Base-by-base conservation (phyloP, 2,888 invertebrate genomes). In the Escarpia spicata region DNA sequence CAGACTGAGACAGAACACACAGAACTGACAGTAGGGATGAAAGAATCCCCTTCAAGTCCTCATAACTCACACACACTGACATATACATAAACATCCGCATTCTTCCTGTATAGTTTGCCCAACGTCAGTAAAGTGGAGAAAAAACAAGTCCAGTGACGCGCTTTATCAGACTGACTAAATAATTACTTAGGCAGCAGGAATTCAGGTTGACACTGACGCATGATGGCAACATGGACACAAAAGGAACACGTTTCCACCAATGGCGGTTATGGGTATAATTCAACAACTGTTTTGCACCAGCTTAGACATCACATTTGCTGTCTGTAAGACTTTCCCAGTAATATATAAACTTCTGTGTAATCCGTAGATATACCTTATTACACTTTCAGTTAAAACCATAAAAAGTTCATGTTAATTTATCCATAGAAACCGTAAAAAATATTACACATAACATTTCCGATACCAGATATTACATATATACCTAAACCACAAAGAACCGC, bases 141-240 rank as follows among this genome's bases (percentile, higher is more conserved):
- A 75, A 75, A 75, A 75, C 75, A 75, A 75, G n/a, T 26, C 26
- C 75, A 6, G 75, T 75, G 75, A 75, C 75, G 19, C 26, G 26
- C 75, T 75, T 75, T 75, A 75, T 75, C 75, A 19, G 75, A n/a
- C 75, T 75, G 75, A 75, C 75, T 75, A 75, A 75, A 75, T 75
- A 75, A 75, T 75, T 19, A 75, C 75, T 75, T 75, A 75, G 75
- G 26, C 75, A 26, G 26, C 75, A 75, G 75, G 75, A 75, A 75
- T 75, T 75, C 75, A 26, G 75, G 75, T 75, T 19, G 75, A 75
- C 75, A 75, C 19, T 75, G 75, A 75, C 75, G 26, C 19, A 75
- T n/a, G 26, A 75, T 26, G 26, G 75, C 19, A 19, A 52, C 52
- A 52, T 0, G 19, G 15, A 19, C 75, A 75, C 75, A 4, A 75